Conservation (phyloP, 2,888 invertebrate genomes). For the Drosophila neoperkinsi region DNA sequence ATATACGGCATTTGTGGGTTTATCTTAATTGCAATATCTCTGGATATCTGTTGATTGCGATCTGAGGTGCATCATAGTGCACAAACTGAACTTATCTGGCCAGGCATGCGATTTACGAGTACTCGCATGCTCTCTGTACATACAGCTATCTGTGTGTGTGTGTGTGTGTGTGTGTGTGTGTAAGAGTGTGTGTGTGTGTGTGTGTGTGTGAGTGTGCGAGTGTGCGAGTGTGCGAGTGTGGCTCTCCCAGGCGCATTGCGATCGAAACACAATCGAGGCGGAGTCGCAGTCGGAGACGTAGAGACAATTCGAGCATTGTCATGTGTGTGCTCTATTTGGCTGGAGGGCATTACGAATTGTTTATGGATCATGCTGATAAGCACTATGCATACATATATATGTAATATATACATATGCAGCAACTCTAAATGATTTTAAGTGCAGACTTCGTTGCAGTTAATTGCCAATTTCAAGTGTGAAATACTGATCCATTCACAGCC, state of each 20-base stretch:
- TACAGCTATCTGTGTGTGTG: not conserved
- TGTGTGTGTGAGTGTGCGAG: constrained; percentile 5
- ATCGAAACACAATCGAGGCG: constrained; percentile 61
- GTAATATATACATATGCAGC: not conserved
- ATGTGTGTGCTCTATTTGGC: constrained; percentile 44
- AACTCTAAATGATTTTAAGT: not conserved
- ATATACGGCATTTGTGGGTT: constrained; percentile 60
- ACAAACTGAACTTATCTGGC: constrained; percentile 72
- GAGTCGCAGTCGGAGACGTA: constrained; percentile 46
- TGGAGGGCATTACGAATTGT: not conserved
- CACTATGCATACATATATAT: not conserved
- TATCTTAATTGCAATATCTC: constrained; percentile 79
- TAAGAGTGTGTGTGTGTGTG: not conserved
- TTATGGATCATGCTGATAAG: not conserved
- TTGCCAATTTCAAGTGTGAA: not conserved
- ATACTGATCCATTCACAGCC: not conserved
- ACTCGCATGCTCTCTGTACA: constrained; percentile 1
- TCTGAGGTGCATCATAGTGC: constrained; percentile 72
- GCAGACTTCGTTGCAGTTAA: not conserved
- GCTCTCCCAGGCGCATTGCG: constrained; percentile 61
- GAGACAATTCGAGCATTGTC: constrained; percentile 63
- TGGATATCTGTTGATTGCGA: constrained; percentile 73
- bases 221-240: constrained; percentile 26
- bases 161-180: constrained; percentile 9
- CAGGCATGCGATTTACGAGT: constrained; percentile 52